These are phyloP conservation scores for Motacilla alba DNA, from an alignment of 2,113 vertebrate species.

Conservation along the genomic window DNA sequence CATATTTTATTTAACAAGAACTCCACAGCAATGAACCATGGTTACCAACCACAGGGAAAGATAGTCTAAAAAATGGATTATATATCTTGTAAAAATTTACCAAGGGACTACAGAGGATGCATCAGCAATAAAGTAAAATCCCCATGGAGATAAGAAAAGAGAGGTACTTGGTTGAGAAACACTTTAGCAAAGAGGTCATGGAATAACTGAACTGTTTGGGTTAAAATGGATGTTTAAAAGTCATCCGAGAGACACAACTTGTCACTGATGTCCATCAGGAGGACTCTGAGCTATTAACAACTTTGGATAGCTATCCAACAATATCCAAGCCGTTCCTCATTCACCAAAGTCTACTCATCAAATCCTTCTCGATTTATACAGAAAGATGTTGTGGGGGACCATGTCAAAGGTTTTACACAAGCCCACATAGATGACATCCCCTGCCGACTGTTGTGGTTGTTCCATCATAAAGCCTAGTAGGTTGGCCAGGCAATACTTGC, in stretches of 20 bases:
- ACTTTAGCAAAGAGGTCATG: neutral
- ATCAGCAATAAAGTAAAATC: neutral
- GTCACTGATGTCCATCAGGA: neutral
- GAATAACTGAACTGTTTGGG: neutral
- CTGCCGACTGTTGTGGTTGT: too few species aligned
- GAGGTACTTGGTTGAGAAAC: neutral
- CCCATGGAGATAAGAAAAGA: neutral
- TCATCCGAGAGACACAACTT: neutral
- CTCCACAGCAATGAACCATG: neutral
- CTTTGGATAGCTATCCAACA: neutral
- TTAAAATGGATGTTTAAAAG: neutral
- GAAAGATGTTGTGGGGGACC: neutral
- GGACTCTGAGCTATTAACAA: neutral
- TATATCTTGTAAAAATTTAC: neutral
- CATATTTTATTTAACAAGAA: slow-evolving; percentile 31
- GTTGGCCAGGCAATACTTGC: neutral
- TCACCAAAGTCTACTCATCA: neutral
- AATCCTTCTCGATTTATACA: neutral
- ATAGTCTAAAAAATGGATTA: neutral
- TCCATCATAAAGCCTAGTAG: neutral
- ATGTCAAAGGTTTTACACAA: neutral
- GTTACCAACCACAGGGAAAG: neutral
- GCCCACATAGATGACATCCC: neutral
- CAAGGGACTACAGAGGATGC: neutral
- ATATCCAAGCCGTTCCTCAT: neutral